Conservation (phyloP, 2,797 vertebrate genomes). For the Pangasius larnaudii region DNA sequence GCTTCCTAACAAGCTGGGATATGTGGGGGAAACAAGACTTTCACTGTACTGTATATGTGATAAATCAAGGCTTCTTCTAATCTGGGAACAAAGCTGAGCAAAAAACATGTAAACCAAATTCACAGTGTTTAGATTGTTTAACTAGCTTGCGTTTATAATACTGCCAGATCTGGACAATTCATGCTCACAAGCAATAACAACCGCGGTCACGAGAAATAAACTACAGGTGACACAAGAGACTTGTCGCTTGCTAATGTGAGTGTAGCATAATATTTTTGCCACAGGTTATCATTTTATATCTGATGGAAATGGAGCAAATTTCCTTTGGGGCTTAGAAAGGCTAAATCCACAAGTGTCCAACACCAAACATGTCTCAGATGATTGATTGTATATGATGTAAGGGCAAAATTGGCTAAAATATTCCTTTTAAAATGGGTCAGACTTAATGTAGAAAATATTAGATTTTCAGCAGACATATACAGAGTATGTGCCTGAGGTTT, state of each 20-base stretch:
- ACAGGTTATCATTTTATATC: not conserved
- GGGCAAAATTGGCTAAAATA: not conserved
- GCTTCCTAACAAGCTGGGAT: too few species aligned
- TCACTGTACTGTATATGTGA: too few species aligned
- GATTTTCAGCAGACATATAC: not conserved
- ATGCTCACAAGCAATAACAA: not conserved
- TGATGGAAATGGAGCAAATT: not conserved
- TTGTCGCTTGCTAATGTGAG: not conserved
- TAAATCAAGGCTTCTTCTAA: not conserved
- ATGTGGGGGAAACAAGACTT: too few species aligned
- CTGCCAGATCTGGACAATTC: not conserved
- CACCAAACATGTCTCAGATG: not conserved
- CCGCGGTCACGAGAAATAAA: not conserved
- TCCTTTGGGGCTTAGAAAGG: not conserved
- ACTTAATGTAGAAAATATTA: not conserved
- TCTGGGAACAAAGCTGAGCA: not conserved
- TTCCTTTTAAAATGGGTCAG: not conserved
- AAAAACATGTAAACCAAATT: not conserved
- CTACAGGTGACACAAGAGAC: not conserved
- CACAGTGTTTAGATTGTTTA: not conserved
- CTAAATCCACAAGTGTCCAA: not conserved
- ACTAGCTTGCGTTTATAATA: not conserved
- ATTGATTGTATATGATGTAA: not conserved
- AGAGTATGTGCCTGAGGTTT: not conserved
- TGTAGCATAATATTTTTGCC: not conserved